Conservation (phyloP, 1,140 invertebrate genomes). For the Potamilus streckersoni region DNA sequence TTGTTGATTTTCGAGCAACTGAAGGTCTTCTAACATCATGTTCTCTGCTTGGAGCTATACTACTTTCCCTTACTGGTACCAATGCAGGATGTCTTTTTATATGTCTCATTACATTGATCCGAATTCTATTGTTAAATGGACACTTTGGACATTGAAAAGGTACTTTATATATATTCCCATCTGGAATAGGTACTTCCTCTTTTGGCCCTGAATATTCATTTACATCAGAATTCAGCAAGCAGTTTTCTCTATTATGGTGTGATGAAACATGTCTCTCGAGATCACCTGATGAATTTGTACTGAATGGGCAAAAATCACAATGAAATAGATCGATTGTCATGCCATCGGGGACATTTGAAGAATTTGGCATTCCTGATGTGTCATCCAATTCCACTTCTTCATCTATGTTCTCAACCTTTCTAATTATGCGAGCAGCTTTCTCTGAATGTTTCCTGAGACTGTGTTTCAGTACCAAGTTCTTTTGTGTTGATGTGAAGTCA, state of each 20-base stretch:
- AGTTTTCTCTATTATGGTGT: no score
- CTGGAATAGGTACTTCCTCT: slow-evolving; percentile 19
- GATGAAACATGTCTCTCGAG: no score
- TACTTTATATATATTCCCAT: slow-evolving; percentile 28
- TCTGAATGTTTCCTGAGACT: slow-evolving; percentile 12
- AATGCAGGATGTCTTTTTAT: slow-evolving; percentile 25
- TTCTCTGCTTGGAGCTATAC: no score
- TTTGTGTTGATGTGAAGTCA: slow-evolving; percentile 24
- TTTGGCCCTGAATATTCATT: neutral
- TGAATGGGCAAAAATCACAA: no score
- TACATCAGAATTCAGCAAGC: no score
- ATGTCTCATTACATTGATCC: slow-evolving; percentile 22
- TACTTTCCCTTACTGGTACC: slow-evolving; percentile 9
- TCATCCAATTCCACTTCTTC: neutral
- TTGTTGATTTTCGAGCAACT: slow-evolving; percentile 25
- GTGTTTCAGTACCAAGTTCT: slow-evolving; percentile 20
- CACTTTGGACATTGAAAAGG: slow-evolving; percentile 23
- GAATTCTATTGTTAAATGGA: slow-evolving; percentile 14
- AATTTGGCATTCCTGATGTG: no score
- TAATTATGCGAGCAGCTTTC: slow-evolving; percentile 12
- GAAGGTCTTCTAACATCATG: no score
- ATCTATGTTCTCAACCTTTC: slow-evolving; percentile 26
- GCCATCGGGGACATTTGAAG: no score
- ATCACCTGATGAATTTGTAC: no score
- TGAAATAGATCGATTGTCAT: no score